Conservation (phyloP, 2,113 vertebrate genomes). For the Gopherus evgoodei region DNA sequence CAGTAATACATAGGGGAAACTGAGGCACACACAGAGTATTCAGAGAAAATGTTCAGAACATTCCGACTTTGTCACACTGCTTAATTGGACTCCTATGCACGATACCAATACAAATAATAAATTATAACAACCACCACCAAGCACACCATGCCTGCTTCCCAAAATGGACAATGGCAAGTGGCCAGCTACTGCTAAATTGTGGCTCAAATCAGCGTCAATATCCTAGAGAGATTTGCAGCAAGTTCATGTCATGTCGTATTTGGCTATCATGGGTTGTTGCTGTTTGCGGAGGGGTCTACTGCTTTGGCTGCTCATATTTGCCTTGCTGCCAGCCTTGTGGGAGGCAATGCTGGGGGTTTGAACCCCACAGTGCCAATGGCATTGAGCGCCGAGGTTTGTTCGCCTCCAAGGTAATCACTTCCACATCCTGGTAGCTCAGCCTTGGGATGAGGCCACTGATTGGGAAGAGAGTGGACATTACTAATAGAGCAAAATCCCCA, state of each 20-base stretch:
- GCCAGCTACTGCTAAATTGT: not conserved
- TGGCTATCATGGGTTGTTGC: not conserved
- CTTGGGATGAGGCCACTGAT: not conserved
- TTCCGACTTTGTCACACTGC: too few species aligned
- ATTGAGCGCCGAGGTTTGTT: fast-evolving
- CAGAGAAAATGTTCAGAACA: too few species aligned
- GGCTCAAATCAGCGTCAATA: too few species aligned
- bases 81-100: not conserved
- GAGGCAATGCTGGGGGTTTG: not conserved
- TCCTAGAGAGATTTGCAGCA: not conserved
- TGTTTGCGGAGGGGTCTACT: not conserved
- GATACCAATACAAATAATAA: not conserved
- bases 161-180: not conserved
- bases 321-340: too few species aligned
- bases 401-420: not conserved
- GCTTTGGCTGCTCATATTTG: not conserved
- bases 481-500: not conserved
- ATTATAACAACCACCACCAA: not conserved
- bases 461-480: fast-evolving
- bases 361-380: not conserved
- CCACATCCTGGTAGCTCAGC: not conserved
- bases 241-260: too few species aligned
- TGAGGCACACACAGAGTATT: too few species aligned
- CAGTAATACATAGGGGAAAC: too few species aligned
- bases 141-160: not conserved